phyloP scores from a whole-genome alignment of 2,797 vertebrate genomes.

The Cryptoblepharus egeriae region DNA sequence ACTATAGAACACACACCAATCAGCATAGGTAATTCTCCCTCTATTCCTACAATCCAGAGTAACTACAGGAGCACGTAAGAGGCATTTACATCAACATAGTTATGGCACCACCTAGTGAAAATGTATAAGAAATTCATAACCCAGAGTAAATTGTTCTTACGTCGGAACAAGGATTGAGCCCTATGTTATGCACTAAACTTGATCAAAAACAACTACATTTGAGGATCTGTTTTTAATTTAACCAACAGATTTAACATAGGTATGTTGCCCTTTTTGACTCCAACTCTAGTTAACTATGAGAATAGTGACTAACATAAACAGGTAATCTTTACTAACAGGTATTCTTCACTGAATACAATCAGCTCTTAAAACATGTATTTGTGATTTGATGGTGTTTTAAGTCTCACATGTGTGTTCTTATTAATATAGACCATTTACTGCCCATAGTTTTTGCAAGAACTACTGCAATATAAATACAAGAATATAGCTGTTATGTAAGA shows the following conservation, averaged over 20 bases:
- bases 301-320: slow-evolving; percentile 32
- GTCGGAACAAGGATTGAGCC: too few relatives aligned
- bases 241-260: slow-evolving; percentile 19
- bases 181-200: too few relatives aligned
- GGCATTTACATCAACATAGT: too few relatives aligned
- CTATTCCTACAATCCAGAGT: too few relatives aligned
- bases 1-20: not conserved
- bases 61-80: too few relatives aligned
- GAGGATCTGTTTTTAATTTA: not conserved
- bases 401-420: not conserved
- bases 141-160: too few relatives aligned
- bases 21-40: not conserved
- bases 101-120: too few relatives aligned
- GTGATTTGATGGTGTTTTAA: not conserved
- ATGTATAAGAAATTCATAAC: too few relatives aligned
- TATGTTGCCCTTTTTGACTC: slow-evolving; percentile 12
- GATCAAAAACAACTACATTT: not conserved
- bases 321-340: slow-evolving; percentile 33
- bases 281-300: slow-evolving; percentile 59
- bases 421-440: slow-evolving; percentile 11
- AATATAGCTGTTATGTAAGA: slow-evolving; percentile 6
- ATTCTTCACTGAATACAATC: slow-evolving; percentile 37
- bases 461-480: slow-evolving; percentile 11
- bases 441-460: not conserved
- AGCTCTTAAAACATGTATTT: slow-evolving; percentile 38